Conservation (phyloP, 2,888 invertebrate species). For the Agrotis segetum region DNA sequence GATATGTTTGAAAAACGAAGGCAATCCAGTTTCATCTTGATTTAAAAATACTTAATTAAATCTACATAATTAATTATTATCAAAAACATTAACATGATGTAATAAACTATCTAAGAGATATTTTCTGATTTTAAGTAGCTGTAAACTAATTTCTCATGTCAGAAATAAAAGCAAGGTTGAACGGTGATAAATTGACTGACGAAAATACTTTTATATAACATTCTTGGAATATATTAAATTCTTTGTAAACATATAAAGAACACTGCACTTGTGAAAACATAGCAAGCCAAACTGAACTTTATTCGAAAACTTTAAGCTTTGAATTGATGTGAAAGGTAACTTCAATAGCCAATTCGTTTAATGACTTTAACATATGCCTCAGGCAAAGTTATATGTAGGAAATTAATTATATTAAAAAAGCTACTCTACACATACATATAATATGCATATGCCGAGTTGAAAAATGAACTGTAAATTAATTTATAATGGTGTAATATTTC, state of each 20-base stretch:
- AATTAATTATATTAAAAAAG: constrained; percentile 48
- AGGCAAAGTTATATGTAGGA: constrained; percentile 32
- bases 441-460: constrained; percentile 18
- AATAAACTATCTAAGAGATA: constrained; percentile 4
- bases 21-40: not conserved
- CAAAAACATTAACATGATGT: not conserved
- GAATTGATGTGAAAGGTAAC: not conserved
- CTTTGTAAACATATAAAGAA: constrained; percentile 32
- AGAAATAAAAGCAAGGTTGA: constrained; percentile 39
- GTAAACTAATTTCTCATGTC: constrained; percentile 43
- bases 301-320: not conserved
- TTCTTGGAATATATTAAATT: constrained; percentile 49
- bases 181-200: constrained; percentile 47
- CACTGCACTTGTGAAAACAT: constrained; percentile 34
- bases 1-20: constrained; percentile 13
- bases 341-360: constrained; percentile 6
- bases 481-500: constrained; percentile 37
- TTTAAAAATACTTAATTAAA: not conserved
- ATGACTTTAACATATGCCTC: constrained; percentile 28
- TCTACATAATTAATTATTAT: not conserved
- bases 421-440: not conserved
- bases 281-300: constrained; percentile 10
- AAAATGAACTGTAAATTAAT: constrained; percentile 40
- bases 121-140: not conserved
- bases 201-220: constrained; percentile 44